Evolutionary conservation across 2,113 vertebrate genomes (phyloP).

Genomic region (Cacatua alba): DNA sequence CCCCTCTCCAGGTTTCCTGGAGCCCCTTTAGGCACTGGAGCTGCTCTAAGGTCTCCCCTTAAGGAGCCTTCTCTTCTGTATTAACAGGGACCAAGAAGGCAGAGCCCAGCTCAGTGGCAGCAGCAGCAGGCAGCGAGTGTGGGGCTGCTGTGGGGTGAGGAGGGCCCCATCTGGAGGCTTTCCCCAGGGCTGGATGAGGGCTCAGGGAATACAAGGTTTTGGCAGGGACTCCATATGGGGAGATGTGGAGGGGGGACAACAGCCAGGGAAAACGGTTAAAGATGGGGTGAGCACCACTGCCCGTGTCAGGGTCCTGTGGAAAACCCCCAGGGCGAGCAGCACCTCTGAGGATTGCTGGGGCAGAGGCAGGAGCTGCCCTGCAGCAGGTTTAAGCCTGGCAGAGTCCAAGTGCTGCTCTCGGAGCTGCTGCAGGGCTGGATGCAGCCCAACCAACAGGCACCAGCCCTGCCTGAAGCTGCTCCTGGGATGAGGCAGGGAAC

Average conservation of each 20-base stretch:
- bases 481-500: not conserved
- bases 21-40: not conserved
- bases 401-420: not conserved
- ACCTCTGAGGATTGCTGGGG: not conserved
- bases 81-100: not conserved
- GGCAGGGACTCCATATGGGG: not conserved
- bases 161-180: not conserved
- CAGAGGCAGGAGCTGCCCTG: not conserved
- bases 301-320: rapidly evolving
- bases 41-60: not conserved
- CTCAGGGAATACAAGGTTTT: not conserved
- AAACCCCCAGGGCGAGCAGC: not conserved
- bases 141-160: rapidly evolving
- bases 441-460: not conserved
- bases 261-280: rapidly evolving
- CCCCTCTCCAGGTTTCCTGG: not conserved
- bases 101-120: not conserved
- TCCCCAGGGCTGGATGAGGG: not conserved
- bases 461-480: not conserved
- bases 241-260: not conserved
- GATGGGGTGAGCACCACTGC: rapidly evolving
- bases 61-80: not conserved
- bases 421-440: not conserved
- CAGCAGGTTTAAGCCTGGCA: not conserved
- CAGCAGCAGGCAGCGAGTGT: not conserved